Conservation (phyloP, 2,113 vertebrate species). For the Naja naja region DNA sequence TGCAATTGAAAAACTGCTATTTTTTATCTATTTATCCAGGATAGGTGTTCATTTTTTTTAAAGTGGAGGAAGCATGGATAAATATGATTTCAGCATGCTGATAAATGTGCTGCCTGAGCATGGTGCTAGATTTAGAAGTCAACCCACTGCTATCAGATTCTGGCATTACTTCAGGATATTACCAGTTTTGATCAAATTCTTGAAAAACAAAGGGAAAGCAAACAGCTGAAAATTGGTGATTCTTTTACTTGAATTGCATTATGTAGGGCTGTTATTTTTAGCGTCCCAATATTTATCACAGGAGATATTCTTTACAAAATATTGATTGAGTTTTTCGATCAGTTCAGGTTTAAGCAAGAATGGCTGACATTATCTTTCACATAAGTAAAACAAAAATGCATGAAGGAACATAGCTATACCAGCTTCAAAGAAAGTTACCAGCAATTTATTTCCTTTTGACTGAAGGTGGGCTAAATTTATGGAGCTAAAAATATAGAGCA, state of each 20-base stretch:
- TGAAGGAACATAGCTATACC: neutral
- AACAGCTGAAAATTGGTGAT: neutral
- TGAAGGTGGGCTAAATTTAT: neutral
- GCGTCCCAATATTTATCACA: neutral
- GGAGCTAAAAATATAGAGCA: neutral
- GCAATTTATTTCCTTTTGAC: neutral
- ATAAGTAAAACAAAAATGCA: neutral
- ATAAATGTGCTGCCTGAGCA: slow-evolving; percentile 17
- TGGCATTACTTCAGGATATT: slow-evolving; percentile 30
- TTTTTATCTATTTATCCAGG: slow-evolving; percentile 5
- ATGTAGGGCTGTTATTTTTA: slow-evolving; percentile 11
- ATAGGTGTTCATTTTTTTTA: neutral
- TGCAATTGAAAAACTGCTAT: slow-evolving; percentile 22
- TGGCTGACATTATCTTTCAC: neutral
- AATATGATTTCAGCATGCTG: neutral
- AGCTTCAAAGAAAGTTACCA: neutral
- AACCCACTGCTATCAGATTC: neutral
- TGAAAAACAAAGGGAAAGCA: neutral
- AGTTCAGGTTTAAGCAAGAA: neutral
- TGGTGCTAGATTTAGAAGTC: slow-evolving; percentile 6
- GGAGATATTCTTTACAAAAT: neutral
- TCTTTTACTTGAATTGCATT: neutral
- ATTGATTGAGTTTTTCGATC: neutral
- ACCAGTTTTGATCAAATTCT: slow-evolving; percentile 22
- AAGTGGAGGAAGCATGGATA: neutral